Conservation (phyloP, 2,797 vertebrate species). For the Coluber constrictor region DNA sequence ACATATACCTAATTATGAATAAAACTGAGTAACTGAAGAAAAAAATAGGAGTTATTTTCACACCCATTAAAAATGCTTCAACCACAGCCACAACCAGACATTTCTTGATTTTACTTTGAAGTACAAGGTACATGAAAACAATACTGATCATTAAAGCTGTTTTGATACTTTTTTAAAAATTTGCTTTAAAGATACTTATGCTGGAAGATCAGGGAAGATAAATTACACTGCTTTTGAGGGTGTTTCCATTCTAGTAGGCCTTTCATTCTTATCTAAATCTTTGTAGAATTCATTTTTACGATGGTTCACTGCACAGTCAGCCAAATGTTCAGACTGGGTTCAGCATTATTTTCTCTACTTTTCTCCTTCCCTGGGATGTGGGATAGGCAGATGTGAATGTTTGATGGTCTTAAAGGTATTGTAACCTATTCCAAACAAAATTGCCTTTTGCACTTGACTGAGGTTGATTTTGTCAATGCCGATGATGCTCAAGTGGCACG, state of each 20-base stretch:
- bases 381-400: not conserved
- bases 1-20: not conserved
- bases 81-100: not conserved
- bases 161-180: not conserved
- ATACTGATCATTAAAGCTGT: not conserved
- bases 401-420: not conserved
- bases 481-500: too few relatives aligned
- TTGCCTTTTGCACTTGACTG: too few relatives aligned
- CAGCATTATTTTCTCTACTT: not conserved
- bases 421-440: too few relatives aligned
- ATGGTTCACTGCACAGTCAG: not conserved
- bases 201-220: not conserved
- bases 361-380: not conserved
- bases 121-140: not conserved
- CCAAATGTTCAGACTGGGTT: not conserved
- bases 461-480: too few relatives aligned
- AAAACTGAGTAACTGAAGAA: not conserved
- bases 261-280: not conserved
- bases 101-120: not conserved
- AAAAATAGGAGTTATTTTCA: not conserved
- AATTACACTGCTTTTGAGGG: not conserved
- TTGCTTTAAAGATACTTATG: not conserved
- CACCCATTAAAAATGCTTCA: not conserved
- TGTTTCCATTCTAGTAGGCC: not conserved
- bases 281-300: not conserved